phyloP scores from a whole-genome alignment of 2,113 vertebrate species.

The Galemys pyrenaicus region DNA sequence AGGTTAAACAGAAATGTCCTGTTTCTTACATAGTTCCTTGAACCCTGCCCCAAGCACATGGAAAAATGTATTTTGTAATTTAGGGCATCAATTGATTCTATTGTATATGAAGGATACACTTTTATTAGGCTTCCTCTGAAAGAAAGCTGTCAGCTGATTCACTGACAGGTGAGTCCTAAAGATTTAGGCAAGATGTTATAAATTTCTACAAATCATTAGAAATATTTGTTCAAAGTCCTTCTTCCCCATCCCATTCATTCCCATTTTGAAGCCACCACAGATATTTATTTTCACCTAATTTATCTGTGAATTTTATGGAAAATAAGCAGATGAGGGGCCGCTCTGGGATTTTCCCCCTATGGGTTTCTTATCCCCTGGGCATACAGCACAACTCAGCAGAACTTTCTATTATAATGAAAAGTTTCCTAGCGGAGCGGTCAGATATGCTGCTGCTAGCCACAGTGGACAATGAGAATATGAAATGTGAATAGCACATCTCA shows the following conservation, averaged over 20 bases:
- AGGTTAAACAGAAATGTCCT: background rate
- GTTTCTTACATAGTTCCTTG: background rate
- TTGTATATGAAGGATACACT: background rate
- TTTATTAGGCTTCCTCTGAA: background rate
- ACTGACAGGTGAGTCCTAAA: background rate
- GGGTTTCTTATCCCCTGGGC: too few relatives aligned
- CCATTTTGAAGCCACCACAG: background rate
- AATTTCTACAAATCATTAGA: background rate
- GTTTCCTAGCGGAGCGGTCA: rapidly evolving
- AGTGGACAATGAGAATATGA: background rate
- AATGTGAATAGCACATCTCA: background rate
- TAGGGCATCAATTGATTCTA: background rate
- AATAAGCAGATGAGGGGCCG: background rate
- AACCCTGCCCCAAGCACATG: background rate
- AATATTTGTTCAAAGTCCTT: background rate
- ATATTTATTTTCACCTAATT: background rate
- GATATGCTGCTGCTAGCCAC: background rate
- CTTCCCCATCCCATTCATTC: too few relatives aligned
- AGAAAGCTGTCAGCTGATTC: background rate
- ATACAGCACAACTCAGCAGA: rapidly evolving
- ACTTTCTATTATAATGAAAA: background rate
- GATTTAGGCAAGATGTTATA: too few relatives aligned
- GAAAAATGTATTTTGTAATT: background rate
- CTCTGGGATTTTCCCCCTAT: background rate
- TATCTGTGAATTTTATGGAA: background rate